Evolutionary conservation across 1,140 invertebrate species (phyloP).

Genomic region (Drosophila teissieri): DNA sequence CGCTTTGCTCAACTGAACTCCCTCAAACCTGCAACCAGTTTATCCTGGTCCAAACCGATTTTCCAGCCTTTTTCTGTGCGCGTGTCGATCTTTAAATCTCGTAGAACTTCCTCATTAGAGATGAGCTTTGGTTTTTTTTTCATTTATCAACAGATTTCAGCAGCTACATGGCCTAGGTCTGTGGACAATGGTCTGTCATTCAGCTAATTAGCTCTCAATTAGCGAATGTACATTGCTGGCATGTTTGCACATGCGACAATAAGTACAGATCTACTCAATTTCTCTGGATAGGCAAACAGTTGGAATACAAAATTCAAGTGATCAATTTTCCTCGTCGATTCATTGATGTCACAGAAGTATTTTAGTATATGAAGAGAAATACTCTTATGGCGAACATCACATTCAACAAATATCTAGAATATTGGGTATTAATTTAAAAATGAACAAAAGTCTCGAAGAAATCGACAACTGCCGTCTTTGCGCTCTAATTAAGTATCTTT

Average conservation of each 20-base stretch:
- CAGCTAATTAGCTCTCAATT: conserved; percentile 65
- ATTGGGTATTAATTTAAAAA: too few species aligned
- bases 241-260: background rate
- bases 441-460: too few species aligned
- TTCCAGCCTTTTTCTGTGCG: conserved; percentile 36
- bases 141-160: conserved; percentile 29
- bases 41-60: conserved; percentile 66
- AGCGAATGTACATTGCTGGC: conserved; percentile 21
- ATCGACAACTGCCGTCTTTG: too few species aligned
- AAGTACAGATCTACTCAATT: background rate
- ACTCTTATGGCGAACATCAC: too few species aligned
- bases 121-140: conserved; percentile 58
- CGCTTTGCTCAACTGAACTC: conserved; percentile 32
- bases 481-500: too few species aligned
- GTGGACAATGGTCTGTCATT: conserved; percentile 28
- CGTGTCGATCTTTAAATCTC: conserved; percentile 18
- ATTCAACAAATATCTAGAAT: too few species aligned
- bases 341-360: background rate
- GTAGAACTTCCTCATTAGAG: conserved; percentile 64
- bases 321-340: background rate
- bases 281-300: background rate
- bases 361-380: too few species aligned
- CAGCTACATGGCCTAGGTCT: conserved; percentile 33
- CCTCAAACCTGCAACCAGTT: conserved; percentile 43
- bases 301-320: background rate